A percentile compares a stretch with the other conserved stretches of the same genome.
Conservation (phyloP, 2,888 invertebrate species). For the Drosophila antonietae region DNA sequence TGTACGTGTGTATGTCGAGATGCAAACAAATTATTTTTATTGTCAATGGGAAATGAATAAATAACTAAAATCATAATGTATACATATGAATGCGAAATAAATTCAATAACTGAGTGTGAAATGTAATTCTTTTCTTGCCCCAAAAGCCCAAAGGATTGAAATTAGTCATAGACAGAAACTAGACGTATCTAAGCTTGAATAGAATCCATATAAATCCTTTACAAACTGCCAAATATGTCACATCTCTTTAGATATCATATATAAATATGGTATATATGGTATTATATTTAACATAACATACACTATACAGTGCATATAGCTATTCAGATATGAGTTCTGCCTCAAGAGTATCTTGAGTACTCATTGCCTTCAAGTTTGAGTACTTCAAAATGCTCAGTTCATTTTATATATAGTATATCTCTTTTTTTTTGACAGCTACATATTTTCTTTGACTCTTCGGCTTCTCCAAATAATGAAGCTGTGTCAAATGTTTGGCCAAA, state of each 20-base stretch:
- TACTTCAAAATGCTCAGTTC: neutral
- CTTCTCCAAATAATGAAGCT: neutral
- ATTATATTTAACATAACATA: no score
- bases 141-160: neutral
- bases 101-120: conserved; percentile 64
- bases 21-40: conserved; percentile 65
- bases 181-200: no score
- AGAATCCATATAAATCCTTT: no score
- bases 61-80: conserved; percentile 31
- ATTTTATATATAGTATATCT: neutral
- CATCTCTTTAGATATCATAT: no score
- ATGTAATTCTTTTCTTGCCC: neutral
- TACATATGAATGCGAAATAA: conserved; percentile 58
- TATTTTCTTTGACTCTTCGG: neutral
- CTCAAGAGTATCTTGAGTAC: no score
- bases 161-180: no score
- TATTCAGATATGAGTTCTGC: no score
- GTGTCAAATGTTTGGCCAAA: neutral
- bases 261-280: no score
- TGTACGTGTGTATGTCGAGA: conserved; percentile 17
- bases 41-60: conserved; percentile 49
- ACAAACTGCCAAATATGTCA: no score
- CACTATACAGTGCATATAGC: no score
- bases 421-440: neutral
- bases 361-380: neutral